Conservation (phyloP, 2,797 vertebrate species). For the Cheirogaleus major region DNA sequence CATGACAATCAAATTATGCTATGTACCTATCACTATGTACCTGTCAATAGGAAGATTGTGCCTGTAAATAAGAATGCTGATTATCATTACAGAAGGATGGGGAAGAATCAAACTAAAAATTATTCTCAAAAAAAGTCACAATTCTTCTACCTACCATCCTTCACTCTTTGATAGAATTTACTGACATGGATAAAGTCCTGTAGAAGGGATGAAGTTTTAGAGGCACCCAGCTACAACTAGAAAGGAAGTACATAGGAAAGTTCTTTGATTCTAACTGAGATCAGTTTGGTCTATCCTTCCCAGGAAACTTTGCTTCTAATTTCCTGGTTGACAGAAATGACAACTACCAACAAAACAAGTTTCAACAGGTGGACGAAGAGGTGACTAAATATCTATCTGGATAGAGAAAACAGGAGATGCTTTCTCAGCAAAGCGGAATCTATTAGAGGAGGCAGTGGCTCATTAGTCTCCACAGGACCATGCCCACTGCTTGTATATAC, state of each 20-base stretch:
- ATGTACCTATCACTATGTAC: neutral
- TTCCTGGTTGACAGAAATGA: neutral
- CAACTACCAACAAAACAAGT: slow-evolving; percentile 1
- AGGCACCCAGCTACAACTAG: neutral
- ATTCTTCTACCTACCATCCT: neutral
- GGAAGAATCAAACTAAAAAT: slow-evolving; percentile 44
- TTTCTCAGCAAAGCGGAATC: slow-evolving; percentile 19
- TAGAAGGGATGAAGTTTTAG: neutral
- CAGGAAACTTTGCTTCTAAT: slow-evolving; percentile 28
- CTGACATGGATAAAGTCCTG: neutral
- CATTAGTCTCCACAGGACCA: neutral
- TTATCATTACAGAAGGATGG: neutral
- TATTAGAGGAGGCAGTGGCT: neutral
- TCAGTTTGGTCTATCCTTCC: neutral
- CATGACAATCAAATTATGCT: neutral
- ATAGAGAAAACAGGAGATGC: neutral
- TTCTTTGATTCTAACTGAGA: neutral
- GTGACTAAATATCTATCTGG: neutral
- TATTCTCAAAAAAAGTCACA: neutral
- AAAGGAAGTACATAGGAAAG: slow-evolving; percentile 23
- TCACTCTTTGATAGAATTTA: neutral
- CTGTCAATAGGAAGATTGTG: neutral
- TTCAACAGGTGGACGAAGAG: slow-evolving; percentile 2
- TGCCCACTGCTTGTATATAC: neutral
- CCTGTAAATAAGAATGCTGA: slow-evolving; percentile 26